Percentiles rank a stretch among this genome's conserved stretches.
phyloP scores from a whole-genome alignment of 2,888 invertebrate genomes.

The Hypomecis punctinalis region DNA sequence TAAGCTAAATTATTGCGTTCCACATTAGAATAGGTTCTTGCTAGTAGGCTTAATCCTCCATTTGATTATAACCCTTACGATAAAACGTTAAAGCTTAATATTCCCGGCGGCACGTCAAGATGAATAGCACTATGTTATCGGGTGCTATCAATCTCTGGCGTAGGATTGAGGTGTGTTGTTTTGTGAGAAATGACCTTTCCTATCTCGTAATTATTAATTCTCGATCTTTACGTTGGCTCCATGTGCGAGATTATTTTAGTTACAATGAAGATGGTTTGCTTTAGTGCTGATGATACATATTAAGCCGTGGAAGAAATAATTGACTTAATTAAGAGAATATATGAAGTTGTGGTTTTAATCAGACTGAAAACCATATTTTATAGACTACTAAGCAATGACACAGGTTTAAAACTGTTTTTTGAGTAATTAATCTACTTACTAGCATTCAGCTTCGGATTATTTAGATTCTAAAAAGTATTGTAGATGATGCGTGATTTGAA shows the following conservation, averaged over 20 bases:
- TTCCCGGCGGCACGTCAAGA: slow-evolving; percentile 38
- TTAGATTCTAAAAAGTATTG: too few relatives aligned
- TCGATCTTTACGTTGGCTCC: slow-evolving; percentile 47
- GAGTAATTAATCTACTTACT: too few relatives aligned
- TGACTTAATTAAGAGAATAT: slow-evolving; percentile 2
- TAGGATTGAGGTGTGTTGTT: slow-evolving; percentile 55
- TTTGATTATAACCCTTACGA: slow-evolving; percentile 24
- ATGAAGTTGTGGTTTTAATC: too few relatives aligned
- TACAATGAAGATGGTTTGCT: slow-evolving; percentile 19
- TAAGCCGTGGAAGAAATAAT: not conserved
- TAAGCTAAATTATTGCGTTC: slow-evolving; percentile 40
- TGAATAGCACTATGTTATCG: slow-evolving; percentile 53
- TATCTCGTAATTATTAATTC: slow-evolving; percentile 48
- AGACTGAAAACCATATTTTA: too few relatives aligned
- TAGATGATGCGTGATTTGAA: not conserved
- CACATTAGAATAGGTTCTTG: slow-evolving; percentile 35
- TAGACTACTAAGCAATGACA: too few relatives aligned
- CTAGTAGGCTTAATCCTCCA: slow-evolving; percentile 17
- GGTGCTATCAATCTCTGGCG: slow-evolving; percentile 57
- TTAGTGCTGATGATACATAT: not conserved
- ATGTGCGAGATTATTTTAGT: slow-evolving; percentile 42
- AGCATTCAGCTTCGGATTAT: too few relatives aligned
- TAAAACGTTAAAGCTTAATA: slow-evolving; percentile 13
- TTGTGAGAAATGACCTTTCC: slow-evolving; percentile 55
- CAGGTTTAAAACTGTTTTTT: too few relatives aligned